Base-by-base conservation (phyloP, 1,140 invertebrate genomes). In the Tetragonula clypearis region DNA sequence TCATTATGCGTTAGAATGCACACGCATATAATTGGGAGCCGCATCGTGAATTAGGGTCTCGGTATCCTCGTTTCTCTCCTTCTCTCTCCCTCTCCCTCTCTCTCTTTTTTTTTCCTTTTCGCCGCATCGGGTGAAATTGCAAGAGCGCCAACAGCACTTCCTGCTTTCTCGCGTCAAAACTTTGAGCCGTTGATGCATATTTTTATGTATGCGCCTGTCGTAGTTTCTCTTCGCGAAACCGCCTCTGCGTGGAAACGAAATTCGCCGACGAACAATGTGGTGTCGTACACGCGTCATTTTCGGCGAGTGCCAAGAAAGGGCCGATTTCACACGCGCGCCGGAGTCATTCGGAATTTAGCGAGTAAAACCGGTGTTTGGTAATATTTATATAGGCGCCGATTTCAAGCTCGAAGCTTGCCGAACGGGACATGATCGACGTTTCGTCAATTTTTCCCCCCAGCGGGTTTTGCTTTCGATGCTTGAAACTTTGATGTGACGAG, bases 1-100 rank as follows among this genome's bases (percentile, higher is more conserved):
- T 92, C 91, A 90, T 91, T 91, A 92, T 90, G 88, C 88, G 89
- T 90, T 92, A 91, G 87, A 91, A 92, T 81, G 87, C 88, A 78
- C 84, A 75, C 86, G 87, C 81, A 49, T 84, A 62, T 92, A 92
- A 93, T 91, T 92, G 91, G 88, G 88, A 87, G 88, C 87, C 91
- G 86, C 84, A 88, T 82, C 83, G 82, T 84, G 89, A 88, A 91
- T 88, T 88, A 84, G 82, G 85, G 82, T 56, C 75, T 56, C 69
- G 17, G 65, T 55, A 26, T 76, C 35, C 78, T 68, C 73, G 58
- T 53, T 55, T 19, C 6, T 56, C 35, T 19, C 19, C n/a, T 30
- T 8, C 12, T 76, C n/a, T 73, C 56, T 66, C 15, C 30, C 26
- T 17, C 5, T 65, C 23, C 12, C 14, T 26, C 62, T 14, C 1